These are phyloP conservation scores for Pantelozetes paolii DNA, from an alignment of 2,888 invertebrate genomes.

Conservation along the genomic window DNA sequence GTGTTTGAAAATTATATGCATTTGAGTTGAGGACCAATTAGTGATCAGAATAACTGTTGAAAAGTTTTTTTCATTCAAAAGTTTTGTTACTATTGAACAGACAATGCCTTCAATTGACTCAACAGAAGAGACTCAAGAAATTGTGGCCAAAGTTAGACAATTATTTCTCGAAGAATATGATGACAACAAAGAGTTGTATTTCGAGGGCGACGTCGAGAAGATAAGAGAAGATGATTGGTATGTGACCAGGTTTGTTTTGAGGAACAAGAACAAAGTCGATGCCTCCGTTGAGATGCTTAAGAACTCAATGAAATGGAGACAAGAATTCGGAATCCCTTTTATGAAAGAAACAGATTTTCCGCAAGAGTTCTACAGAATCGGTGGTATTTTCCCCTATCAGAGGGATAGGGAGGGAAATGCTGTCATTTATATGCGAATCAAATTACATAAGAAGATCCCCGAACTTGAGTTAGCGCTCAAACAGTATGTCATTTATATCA, in stretches of 20 bases:
- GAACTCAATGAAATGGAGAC: conserved; percentile 37
- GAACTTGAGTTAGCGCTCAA: conserved; percentile 35
- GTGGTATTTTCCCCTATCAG: conserved; percentile 40
- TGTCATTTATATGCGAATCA: conserved; percentile 41
- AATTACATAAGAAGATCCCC: conserved; percentile 39
- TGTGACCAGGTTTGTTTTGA: conserved; percentile 37
- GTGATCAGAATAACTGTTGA: no score
- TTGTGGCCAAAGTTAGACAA: conserved; percentile 31
- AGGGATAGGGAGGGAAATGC: conserved; percentile 41
- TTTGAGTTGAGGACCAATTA: no score
- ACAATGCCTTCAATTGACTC: conserved; percentile 27
- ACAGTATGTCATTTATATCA: conserved; percentile 36
- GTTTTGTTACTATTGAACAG: no score
- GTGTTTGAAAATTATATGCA: no score
- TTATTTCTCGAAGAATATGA: conserved; percentile 35
- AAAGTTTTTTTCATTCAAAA: no score
- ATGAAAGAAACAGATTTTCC: conserved; percentile 38
- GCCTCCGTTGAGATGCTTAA: conserved; percentile 38
- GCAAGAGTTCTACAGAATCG: conserved; percentile 41
- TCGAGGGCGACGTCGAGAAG: conserved; percentile 36
- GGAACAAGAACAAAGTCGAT: conserved; percentile 35
- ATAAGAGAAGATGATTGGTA: conserved; percentile 37
- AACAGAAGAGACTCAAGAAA: conserved; percentile 31
- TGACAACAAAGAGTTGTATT: conserved; percentile 35
- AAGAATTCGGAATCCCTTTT: conserved; percentile 38